Conservation (phyloP, 1,140 invertebrate genomes). For the Laupala kohalensis region DNA sequence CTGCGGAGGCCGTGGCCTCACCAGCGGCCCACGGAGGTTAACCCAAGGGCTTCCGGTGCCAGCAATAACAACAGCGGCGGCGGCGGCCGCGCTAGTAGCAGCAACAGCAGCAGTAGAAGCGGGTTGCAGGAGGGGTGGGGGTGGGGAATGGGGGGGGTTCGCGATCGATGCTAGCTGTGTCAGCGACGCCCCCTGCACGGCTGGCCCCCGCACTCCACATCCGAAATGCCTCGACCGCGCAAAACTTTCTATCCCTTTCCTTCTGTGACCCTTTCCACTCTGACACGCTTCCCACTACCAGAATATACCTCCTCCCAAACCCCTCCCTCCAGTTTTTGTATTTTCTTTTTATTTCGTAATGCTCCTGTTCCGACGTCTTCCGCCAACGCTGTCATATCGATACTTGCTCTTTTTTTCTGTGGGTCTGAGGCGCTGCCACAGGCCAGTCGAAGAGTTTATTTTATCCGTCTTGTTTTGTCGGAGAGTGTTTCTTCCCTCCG, state of each 20-base stretch:
- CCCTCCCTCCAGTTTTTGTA: too few species aligned
- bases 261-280: neutral
- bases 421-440: too few species aligned
- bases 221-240: neutral
- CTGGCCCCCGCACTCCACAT: neutral
- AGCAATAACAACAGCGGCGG: neutral
- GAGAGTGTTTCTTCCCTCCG: neutral
- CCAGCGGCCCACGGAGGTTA: too few species aligned
- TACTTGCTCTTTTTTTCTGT: neutral
- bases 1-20: too few species aligned
- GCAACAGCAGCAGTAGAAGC: neutral
- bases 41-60: neutral
- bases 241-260: neutral
- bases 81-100: too few species aligned
- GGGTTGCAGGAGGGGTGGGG: too few species aligned
- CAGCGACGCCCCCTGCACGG: neutral
- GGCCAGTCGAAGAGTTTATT: neutral
- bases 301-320: neutral
- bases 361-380: neutral
- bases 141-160: too few species aligned
- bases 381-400: neutral
- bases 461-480: neutral
- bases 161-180: neutral
- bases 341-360: neutral
- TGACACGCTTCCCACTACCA: neutral